Evolutionary conservation across 2,888 invertebrate species (phyloP).

Genomic region (Gymnoscelis rufifasciata): DNA sequence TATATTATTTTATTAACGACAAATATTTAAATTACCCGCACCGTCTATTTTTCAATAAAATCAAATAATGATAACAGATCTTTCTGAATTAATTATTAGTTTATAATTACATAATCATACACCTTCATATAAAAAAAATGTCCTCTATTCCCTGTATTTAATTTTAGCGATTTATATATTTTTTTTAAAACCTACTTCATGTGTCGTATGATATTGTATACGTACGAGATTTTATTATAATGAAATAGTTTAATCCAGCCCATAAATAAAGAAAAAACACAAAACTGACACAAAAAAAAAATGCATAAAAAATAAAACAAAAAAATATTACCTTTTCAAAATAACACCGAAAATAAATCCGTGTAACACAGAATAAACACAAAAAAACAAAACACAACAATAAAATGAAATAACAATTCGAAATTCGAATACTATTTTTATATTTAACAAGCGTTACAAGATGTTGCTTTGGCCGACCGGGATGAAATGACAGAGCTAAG

Average conservation of each 20-base stretch:
- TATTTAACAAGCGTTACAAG: conserved; percentile 32
- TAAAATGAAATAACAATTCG: conserved; percentile 17
- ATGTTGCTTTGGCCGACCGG: conserved; percentile 34
- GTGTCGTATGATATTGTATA: background rate
- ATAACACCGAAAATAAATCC: conserved; percentile 24
- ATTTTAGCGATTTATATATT: no score
- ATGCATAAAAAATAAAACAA: conserved; percentile 5
- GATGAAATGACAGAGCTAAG: conserved; percentile 49
- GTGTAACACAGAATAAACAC: conserved; percentile 10
- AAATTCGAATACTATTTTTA: conserved; percentile 22
- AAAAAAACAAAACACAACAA: conserved; percentile 23
- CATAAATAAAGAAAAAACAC: background rate
- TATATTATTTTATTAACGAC: no score
- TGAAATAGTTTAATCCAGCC: no score
- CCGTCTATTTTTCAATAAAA: no score
- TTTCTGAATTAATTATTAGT: no score
- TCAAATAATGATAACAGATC: no score
- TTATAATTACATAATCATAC: no score
- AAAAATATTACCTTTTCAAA: conserved; percentile 35
- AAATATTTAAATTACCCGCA: no score
- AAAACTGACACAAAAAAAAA: conserved; percentile 12
- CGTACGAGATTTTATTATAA: no score
- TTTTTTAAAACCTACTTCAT: no score
- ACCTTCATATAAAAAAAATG: no score
- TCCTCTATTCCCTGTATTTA: no score